These are phyloP conservation scores for Eulemur albifrons DNA, from an alignment of 2,797 vertebrate genomes.

Conservation along the genomic window DNA sequence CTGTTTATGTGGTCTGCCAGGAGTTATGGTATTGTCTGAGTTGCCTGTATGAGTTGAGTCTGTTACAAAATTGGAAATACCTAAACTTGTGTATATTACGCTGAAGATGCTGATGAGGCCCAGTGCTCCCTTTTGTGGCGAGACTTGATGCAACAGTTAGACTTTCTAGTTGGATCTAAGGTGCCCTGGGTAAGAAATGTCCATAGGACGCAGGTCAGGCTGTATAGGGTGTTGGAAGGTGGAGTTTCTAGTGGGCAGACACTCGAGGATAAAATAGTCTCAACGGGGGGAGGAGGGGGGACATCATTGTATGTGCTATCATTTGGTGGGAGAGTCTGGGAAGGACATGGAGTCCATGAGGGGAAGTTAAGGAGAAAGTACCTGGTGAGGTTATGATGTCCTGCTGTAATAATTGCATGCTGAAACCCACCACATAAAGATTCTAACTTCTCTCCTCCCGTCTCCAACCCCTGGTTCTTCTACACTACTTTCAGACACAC, in stretches of 20 bases:
- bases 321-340: not conserved
- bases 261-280: not conserved
- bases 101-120: not conserved
- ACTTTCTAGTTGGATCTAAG: not conserved
- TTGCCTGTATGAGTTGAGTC: not conserved
- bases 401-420: not conserved
- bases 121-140: not conserved
- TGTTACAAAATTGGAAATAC: not conserved
- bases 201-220: not conserved
- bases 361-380: not conserved
- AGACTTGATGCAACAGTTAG: not conserved
- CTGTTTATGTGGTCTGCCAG: not conserved
- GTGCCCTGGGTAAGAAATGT: not conserved
- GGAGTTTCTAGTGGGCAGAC: not conserved
- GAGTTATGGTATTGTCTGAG: not conserved
- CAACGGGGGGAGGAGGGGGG: fast-evolving
- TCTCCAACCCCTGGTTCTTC: not conserved
- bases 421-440: not conserved
- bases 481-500: not conserved
- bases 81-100: not conserved
- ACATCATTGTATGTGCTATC: not conserved
- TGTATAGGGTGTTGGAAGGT: not conserved
- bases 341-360: not conserved
- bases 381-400: not conserved
- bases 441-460: not conserved